A percentile compares a stretch with the other conserved stretches of the same genome.
Evolutionary conservation across 2,888 invertebrate species (phyloP).

Genomic region (Tanypteryx hageni): DNA sequence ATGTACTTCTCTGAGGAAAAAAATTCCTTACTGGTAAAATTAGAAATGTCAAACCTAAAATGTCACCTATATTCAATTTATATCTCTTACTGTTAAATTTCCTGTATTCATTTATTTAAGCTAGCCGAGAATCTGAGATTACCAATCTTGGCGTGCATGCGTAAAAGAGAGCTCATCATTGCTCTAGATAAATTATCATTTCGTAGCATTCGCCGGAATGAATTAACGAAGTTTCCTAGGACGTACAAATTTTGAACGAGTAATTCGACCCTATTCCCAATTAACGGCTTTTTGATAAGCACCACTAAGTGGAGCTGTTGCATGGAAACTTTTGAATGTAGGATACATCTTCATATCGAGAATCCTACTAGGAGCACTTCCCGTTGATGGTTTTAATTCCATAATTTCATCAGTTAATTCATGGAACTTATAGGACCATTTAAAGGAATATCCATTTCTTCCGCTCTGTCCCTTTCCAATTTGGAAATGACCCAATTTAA

Average conservation of each 20-base stretch:
- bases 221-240: neutral
- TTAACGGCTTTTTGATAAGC: neutral
- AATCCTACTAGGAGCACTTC: neutral
- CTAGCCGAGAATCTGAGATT: too few species aligned
- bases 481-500: constrained; percentile 2
- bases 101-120: too few species aligned
- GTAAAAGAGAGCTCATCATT: too few species aligned
- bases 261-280: neutral
- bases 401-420: constrained; percentile 26
- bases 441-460: neutral
- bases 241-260: neutral
- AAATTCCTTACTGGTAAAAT: too few species aligned
- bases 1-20: too few species aligned
- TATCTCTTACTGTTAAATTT: too few species aligned
- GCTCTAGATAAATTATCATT: too few species aligned
- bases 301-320: neutral
- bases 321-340: neutral
- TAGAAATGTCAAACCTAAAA: too few species aligned
- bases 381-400: constrained; percentile 15
- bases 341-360: neutral
- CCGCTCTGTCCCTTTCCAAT: neutral
- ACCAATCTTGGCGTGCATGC: too few species aligned
- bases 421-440: neutral
- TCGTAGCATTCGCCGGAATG: too few species aligned
- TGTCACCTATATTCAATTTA: too few species aligned